Conservation (phyloP, 2,888 invertebrate genomes). For the Zele albiditarsus region DNA sequence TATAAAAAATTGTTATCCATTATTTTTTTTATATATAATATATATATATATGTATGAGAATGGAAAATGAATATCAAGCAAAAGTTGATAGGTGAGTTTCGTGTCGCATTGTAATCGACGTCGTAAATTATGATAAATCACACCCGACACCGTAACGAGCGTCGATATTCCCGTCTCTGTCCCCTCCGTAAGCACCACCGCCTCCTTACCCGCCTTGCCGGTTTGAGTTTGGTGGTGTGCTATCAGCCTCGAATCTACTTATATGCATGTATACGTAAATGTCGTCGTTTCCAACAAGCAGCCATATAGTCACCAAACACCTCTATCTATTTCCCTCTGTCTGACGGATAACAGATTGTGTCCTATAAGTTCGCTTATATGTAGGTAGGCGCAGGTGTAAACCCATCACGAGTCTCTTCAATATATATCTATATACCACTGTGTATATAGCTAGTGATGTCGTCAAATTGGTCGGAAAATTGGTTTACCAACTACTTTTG, state of each 20-base stretch:
- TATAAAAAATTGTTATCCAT: background rate
- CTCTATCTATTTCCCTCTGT: slow-evolving; percentile 45
- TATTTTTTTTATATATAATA: background rate
- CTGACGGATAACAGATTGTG: slow-evolving; percentile 44
- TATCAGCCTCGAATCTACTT: slow-evolving; percentile 14
- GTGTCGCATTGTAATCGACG: slow-evolving; percentile 29
- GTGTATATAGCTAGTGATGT: background rate
- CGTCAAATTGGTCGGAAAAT: slow-evolving; percentile 3
- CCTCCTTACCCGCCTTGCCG: background rate
- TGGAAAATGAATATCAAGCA: background rate
- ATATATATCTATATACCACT: background rate
- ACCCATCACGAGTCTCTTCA: background rate
- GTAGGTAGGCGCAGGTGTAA: slow-evolving; percentile 31
- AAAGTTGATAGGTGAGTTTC: slow-evolving; percentile 3
- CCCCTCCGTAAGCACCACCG: background rate
- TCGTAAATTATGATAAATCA: slow-evolving; percentile 37
- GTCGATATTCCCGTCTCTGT: slow-evolving; percentile 25
- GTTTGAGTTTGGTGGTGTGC: slow-evolving; percentile 1
- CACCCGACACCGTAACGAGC: slow-evolving; percentile 16
- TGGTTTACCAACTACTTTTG: slow-evolving; percentile 2
- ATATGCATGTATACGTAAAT: slow-evolving; percentile 15
- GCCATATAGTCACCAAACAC: slow-evolving; percentile 33
- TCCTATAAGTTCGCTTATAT: slow-evolving; percentile 38
- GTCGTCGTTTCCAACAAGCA: slow-evolving; percentile 1
- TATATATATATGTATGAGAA: background rate